Percentiles rank a stretch among this genome's conserved stretches.
Conservation (phyloP, 2,888 invertebrate genomes). For the Disparrhopalites patrizii region DNA sequence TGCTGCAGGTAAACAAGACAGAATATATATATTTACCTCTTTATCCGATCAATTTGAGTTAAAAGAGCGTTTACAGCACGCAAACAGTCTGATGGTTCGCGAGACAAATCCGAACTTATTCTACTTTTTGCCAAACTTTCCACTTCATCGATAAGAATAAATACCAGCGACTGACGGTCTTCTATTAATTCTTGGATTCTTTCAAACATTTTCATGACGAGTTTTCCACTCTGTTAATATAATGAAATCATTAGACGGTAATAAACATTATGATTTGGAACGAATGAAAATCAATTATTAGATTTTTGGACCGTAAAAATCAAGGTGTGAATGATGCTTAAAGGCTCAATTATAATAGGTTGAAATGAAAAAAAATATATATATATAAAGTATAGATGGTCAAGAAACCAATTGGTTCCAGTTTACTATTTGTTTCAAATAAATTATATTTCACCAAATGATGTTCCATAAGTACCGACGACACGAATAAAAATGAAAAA, state of each 20-base stretch:
- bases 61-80: conserved; percentile 94
- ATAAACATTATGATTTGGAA: not conserved
- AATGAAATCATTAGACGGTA: not conserved
- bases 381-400: no score
- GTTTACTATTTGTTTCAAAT: no score
- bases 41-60: conserved; percentile 87
- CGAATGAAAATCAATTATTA: no score
- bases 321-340: no score
- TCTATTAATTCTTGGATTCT: conserved; percentile 76
- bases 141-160: conserved; percentile 92
- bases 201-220: conserved; percentile 87
- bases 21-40: conserved; percentile 54
- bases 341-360: no score
- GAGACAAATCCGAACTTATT: conserved; percentile 64
- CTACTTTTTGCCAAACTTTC: conserved; percentile 91
- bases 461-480: no score
- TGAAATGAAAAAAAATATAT: no score
- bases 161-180: conserved; percentile 73
- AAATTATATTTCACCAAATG: no score
- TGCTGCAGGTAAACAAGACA: not conserved
- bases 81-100: conserved; percentile 92
- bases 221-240: conserved; percentile 76
- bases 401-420: no score
- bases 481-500: no score
- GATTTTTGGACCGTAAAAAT: no score